Evolutionary conservation across 2,797 vertebrate genomes (phyloP).

Genomic region (Semaprochilodus insignis): DNA sequence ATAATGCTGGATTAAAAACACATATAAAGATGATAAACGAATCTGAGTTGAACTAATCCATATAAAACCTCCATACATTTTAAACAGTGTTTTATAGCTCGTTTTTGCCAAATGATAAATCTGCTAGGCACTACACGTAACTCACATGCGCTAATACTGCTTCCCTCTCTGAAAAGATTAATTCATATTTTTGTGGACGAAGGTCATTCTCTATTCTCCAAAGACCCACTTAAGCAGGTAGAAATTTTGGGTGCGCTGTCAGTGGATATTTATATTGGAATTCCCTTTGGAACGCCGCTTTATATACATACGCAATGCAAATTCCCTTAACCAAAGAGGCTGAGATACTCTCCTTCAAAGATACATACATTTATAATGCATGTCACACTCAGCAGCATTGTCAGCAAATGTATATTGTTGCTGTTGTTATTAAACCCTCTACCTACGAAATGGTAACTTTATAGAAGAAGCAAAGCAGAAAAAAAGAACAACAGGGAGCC

Average conservation of each 20-base stretch:
- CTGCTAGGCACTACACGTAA: background rate
- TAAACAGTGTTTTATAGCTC: background rate
- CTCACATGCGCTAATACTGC: background rate
- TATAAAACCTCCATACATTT: conserved; percentile 1
- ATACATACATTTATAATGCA: conserved; percentile 15
- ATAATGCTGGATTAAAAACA: background rate
- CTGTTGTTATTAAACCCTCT: background rate
- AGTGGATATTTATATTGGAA: conserved; percentile 49
- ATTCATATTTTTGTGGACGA: background rate
- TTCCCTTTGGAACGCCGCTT: conserved; percentile 38
- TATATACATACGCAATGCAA: conserved; percentile 42
- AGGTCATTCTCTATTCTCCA: conserved; percentile 21
- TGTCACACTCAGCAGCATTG: background rate
- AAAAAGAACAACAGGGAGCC: background rate
- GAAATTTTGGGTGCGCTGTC: conserved; percentile 23
- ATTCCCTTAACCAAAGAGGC: conserved; percentile 53
- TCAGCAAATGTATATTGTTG: background rate
- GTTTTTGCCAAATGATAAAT: background rate
- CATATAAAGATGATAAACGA: background rate
- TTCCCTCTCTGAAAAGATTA: background rate
- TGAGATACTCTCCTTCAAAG: conserved; percentile 1
- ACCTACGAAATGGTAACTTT: background rate
- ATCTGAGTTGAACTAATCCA: background rate
- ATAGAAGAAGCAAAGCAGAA: background rate
- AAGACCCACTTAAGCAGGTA: conserved; percentile 32